Conservation (phyloP, 92 coral and sea anemone genomes). For the Scolanthus callimorphus region DNA sequence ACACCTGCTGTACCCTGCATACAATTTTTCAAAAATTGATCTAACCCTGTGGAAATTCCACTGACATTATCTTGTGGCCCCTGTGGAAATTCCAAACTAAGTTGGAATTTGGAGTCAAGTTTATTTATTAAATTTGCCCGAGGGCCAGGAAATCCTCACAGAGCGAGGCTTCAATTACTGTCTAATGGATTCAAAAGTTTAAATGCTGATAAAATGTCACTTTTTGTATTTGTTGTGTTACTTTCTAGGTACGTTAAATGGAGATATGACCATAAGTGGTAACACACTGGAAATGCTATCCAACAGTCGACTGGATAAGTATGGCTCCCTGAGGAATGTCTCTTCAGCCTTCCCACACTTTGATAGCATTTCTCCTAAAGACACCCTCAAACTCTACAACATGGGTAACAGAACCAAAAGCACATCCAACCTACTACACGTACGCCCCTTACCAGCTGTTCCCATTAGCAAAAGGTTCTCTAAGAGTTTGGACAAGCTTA, state of each 20-base stretch:
- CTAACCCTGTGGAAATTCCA: too few species aligned
- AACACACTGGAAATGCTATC: constrained; percentile 41
- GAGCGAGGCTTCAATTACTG: too few species aligned
- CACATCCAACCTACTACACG: constrained; percentile 62
- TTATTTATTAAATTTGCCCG: too few species aligned
- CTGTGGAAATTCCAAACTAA: too few species aligned
- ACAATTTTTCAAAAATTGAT: too few species aligned
- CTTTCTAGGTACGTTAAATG: constrained; percentile 38
- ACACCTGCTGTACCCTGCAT: too few species aligned
- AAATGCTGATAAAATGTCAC: too few species aligned
- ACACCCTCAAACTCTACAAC: constrained; percentile 7
- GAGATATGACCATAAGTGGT: constrained; percentile 26
- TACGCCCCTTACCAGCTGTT: constrained; percentile 74
- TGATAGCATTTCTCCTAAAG: constrained; percentile 15
- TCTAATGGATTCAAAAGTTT: too few species aligned
- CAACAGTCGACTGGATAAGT: constrained; percentile 42
- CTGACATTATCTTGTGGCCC: too few species aligned
- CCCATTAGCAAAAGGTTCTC: constrained; percentile 76
- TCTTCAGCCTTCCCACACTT: constrained; percentile 20
- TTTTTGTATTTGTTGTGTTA: too few species aligned
- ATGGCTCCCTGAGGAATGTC: constrained; percentile 5
- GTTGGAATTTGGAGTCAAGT: too few species aligned
- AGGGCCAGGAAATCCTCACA: too few species aligned
- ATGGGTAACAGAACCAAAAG: constrained; percentile 49
- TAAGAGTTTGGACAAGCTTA: constrained; percentile 75